phyloP scores from a whole-genome alignment of 1,140 invertebrate genomes.

The Drosophila littoralis region DNA sequence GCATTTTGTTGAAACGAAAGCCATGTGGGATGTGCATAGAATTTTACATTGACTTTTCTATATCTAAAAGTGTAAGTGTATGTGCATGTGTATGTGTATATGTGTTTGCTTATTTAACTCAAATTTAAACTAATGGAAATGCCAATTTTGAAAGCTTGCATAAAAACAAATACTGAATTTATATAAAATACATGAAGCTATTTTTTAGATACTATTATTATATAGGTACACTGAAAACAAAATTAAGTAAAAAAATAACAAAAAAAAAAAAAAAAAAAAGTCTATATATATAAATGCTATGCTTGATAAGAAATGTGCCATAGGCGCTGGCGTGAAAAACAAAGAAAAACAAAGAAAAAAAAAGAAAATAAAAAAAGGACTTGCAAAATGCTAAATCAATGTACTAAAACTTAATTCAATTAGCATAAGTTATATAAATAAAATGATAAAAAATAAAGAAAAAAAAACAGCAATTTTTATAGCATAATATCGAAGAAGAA shows the following conservation, averaged over 20 bases:
- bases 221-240: slow-evolving; percentile 39
- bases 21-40: slow-evolving; percentile 19
- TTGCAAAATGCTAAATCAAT: slow-evolving; percentile 66
- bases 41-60: slow-evolving; percentile 15
- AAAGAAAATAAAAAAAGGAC: slow-evolving; percentile 7
- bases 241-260: slow-evolving; percentile 12
- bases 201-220: slow-evolving; percentile 79
- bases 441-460: slow-evolving; percentile 40
- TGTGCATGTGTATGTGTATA: slow-evolving; percentile 23
- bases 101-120: slow-evolving; percentile 8
- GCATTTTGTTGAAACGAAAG: slow-evolving; percentile 33
- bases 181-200: slow-evolving; percentile 66
- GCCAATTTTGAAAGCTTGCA: slow-evolving; percentile 76
- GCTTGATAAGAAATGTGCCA: slow-evolving; percentile 71
- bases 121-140: slow-evolving; percentile 60
- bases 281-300: slow-evolving; percentile 24
- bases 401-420: slow-evolving; percentile 53
- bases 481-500: slow-evolving; percentile 34
- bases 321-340: slow-evolving; percentile 60
- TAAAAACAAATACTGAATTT: slow-evolving; percentile 54
- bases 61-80: slow-evolving; percentile 7
- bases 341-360: neutral
- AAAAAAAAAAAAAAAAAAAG: slow-evolving; percentile 16
- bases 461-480: slow-evolving; percentile 13
- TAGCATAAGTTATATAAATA: slow-evolving; percentile 62